phyloP scores from a whole-genome alignment of 2,113 vertebrate genomes.

The Hippocampus guttulatus region DNA sequence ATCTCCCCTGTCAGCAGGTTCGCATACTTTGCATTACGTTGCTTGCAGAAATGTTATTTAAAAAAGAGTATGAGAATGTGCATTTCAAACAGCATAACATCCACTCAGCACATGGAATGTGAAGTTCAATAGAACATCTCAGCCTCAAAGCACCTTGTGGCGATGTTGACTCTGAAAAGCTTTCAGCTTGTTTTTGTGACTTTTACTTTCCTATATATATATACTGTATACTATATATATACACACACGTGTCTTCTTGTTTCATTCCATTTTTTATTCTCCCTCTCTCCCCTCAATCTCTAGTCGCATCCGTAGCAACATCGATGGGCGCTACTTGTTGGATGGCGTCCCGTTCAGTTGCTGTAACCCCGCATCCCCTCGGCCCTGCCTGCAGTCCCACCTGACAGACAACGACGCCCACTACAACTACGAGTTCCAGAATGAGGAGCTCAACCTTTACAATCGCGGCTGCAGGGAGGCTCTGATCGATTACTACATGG shows the following conservation, averaged over 20 bases:
- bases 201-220: not conserved
- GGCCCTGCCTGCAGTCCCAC: conserved; percentile 75
- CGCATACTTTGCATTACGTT: no score
- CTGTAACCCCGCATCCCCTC: conserved; percentile 77
- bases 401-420: conserved; percentile 76
- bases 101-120: not conserved
- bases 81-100: not conserved
- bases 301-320: conserved; percentile 79
- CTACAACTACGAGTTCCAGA: conserved; percentile 75
- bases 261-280: not conserved
- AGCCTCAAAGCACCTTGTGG: no score
- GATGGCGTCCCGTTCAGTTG: conserved; percentile 81
- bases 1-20: no score
- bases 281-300: conserved; percentile 4
- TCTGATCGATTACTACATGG: conserved; percentile 75
- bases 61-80: no score
- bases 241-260: not conserved
- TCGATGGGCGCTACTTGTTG: conserved; percentile 76
- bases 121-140: not conserved
- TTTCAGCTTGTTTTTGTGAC: no score
- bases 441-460: conserved; percentile 77
- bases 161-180: no score
- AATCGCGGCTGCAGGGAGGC: conserved; percentile 74
- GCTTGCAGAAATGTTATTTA: not conserved
- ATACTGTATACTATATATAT: no score